These are phyloP conservation scores for Vidua chalybeata DNA, from an alignment of 2,113 vertebrate genomes.

Conservation along the genomic window DNA sequence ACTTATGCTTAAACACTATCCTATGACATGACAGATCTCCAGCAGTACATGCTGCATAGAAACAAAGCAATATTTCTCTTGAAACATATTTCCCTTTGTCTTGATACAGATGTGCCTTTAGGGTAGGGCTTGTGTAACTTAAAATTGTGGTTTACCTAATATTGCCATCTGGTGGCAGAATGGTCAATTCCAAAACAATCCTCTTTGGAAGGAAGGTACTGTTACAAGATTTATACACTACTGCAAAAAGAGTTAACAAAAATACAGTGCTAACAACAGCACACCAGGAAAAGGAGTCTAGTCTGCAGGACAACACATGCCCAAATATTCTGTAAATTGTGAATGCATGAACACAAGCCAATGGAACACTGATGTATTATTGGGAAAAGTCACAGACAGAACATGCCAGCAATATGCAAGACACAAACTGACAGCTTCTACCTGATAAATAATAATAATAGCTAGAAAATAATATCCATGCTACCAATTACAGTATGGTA, in stretches of 20 bases:
- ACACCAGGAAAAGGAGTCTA: not conserved
- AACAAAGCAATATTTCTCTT: not conserved
- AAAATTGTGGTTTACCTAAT: not conserved
- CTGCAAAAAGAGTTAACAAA: not conserved
- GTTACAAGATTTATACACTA: not conserved
- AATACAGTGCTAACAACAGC: not conserved
- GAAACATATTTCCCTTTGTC: not conserved
- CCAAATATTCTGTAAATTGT: not conserved
- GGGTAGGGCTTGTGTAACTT: not conserved
- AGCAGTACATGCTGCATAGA: not conserved
- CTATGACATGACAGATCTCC: not conserved
- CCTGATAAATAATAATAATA: not conserved
- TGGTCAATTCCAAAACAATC: not conserved
- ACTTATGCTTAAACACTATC: not conserved
- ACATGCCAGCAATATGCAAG: not conserved
- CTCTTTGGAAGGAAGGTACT: not conserved
- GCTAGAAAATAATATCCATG: not conserved
- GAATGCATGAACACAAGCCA: not conserved
- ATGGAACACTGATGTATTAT: not conserved
- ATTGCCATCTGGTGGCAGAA: conserved; percentile 60
- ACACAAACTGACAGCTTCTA: not conserved
- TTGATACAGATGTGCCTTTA: not conserved
- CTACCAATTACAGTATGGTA: not conserved
- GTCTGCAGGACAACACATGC: not conserved
- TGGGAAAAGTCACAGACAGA: not conserved